A percentile compares a stretch with the other conserved stretches of the same genome.
phyloP scores from a whole-genome alignment of 2,888 invertebrate genomes.

The Coremacera marginata region DNA sequence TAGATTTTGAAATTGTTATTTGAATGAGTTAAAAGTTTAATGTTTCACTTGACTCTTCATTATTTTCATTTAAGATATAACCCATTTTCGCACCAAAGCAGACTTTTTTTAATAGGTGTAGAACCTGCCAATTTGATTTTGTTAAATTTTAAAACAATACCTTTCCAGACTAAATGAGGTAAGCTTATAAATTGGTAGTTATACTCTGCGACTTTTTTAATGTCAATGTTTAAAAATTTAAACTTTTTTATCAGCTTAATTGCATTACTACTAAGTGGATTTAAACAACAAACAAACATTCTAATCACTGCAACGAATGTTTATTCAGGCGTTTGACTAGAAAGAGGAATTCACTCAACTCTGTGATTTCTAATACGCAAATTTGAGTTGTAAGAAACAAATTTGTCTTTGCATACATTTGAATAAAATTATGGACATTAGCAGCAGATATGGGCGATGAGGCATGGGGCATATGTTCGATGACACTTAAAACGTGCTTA shows the following conservation, averaged over 20 bases:
- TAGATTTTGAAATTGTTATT: too few relatives aligned
- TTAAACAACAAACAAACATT: neutral
- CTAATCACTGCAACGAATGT: conserved; percentile 36
- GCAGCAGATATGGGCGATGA: neutral
- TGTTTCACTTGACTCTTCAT: too few relatives aligned
- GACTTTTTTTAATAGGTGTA: too few relatives aligned
- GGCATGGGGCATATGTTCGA: conserved; percentile 35
- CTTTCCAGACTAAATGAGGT: too few relatives aligned
- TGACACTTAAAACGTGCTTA: conserved; percentile 54
- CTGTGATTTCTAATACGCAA: neutral
- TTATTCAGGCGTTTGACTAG: conserved; percentile 34
- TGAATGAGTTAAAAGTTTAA: too few relatives aligned
- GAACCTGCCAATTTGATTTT: too few relatives aligned
- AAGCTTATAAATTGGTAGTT: too few relatives aligned
- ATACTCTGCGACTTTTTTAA: neutral
- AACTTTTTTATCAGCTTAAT: neutral
- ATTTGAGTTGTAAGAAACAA: conserved; percentile 48
- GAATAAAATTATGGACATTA: conserved; percentile 54
- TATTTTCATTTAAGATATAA: too few relatives aligned
- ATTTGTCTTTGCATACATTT: conserved; percentile 64
- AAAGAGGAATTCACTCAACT: neutral
- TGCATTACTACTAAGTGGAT: neutral
- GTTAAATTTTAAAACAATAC: too few relatives aligned
- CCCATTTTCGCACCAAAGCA: too few relatives aligned
- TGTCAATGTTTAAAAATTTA: neutral